Conservation (phyloP, 2,797 vertebrate species). For the Caiman crocodilus region DNA sequence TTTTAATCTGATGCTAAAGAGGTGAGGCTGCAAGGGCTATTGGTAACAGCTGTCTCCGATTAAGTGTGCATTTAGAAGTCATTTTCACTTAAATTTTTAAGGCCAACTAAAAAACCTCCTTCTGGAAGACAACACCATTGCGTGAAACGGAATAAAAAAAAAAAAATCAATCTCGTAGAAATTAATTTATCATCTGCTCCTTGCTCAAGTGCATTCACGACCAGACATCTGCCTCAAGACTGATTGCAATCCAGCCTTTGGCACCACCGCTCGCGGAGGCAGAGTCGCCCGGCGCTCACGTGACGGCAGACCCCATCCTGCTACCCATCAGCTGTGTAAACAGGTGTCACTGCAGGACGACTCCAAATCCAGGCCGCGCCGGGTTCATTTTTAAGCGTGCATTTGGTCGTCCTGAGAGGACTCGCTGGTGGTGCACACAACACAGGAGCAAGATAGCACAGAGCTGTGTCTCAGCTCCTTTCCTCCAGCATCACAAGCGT, state of each 20-base stretch:
- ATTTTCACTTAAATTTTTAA: not conserved
- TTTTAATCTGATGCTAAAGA: not conserved
- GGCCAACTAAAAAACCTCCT: not conserved
- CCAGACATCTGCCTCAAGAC: conserved; percentile 12
- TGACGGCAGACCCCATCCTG: conserved; percentile 23
- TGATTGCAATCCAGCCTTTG: not conserved
- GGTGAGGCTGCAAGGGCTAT: not conserved
- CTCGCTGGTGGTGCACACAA: not conserved
- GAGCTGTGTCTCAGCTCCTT: not conserved
- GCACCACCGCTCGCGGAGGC: conserved; percentile 37
- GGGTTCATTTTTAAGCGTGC: not conserved
- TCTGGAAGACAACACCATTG: not conserved
- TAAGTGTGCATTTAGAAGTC: not conserved
- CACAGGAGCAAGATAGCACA: not conserved
- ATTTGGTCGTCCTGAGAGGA: not conserved
- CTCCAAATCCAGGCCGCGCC: not conserved
- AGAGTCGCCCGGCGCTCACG: conserved; percentile 15
- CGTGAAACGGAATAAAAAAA: not conserved
- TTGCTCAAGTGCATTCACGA: not conserved
- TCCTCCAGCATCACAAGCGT: not conserved
- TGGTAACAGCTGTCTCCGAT: conserved; percentile 37
- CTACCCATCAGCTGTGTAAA: conserved; percentile 29
- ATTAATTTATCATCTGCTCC: conserved; percentile 36
- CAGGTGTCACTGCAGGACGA: not conserved
- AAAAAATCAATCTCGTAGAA: not conserved